These are phyloP conservation scores for Argynnis bischoffii DNA, from an alignment of 2,888 invertebrate species.

Conservation along the genomic window DNA sequence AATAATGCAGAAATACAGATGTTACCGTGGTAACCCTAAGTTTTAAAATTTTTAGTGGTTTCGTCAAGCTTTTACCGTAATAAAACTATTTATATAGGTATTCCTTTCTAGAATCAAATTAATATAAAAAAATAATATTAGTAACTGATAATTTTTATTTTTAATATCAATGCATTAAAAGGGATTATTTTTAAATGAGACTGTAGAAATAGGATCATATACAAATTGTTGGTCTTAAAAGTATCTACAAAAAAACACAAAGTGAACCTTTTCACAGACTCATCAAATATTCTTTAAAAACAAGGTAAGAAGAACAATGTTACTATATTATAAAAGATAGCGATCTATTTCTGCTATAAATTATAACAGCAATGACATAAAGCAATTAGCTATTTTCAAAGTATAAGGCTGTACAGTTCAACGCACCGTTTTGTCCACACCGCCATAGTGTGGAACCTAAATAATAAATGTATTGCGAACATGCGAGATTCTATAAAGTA, in stretches of 20 bases:
- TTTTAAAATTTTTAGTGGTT: constrained; percentile 23
- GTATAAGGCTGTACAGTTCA: constrained; percentile 7
- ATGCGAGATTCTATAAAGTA: constrained; percentile 24
- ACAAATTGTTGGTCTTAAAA: too few relatives aligned
- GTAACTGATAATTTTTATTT: too few relatives aligned
- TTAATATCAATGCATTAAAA: too few relatives aligned
- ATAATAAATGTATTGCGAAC: constrained; percentile 33
- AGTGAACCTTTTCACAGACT: too few relatives aligned
- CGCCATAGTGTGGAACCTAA: constrained; percentile 6
- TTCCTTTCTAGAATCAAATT: not conserved
- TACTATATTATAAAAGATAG: not conserved
- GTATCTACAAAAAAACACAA: too few relatives aligned
- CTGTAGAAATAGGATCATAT: too few relatives aligned
- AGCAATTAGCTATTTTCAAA: constrained; percentile 4
- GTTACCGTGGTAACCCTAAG: constrained; percentile 14
- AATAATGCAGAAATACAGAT: not conserved
- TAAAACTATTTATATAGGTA: constrained; percentile 21
- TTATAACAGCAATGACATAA: constrained; percentile 7
- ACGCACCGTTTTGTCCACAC: constrained; percentile 25
- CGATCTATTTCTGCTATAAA: not conserved
- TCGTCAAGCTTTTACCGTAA: constrained; percentile 28
- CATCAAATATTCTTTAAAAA: too few relatives aligned
- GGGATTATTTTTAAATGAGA: too few relatives aligned
- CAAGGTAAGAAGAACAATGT: too few relatives aligned
- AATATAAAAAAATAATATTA: too few relatives aligned